Evolutionary conservation across 2,888 invertebrate species (phyloP).

Genomic region (Lasioglossum pauxillum): DNA sequence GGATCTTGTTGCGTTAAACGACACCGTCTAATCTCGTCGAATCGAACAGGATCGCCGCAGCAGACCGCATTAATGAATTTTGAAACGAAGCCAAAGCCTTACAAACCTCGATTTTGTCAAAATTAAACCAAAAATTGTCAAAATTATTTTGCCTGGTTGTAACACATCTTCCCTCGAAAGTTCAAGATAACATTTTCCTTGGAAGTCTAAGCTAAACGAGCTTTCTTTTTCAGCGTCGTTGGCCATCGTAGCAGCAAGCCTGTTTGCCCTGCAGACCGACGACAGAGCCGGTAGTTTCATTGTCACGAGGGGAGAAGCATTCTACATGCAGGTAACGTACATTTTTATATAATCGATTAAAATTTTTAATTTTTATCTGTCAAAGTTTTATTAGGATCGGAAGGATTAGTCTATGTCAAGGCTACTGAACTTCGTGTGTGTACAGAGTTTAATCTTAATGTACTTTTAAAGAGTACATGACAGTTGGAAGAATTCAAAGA

Average conservation of each 20-base stretch:
- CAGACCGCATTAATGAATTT: conserved; percentile 39
- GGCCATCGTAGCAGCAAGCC: conserved; percentile 92
- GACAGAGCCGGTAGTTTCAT: conserved; percentile 90
- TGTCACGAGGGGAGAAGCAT: conserved; percentile 92
- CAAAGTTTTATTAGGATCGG: not conserved
- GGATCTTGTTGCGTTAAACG: conserved; percentile 75
- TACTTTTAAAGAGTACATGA: not conserved
- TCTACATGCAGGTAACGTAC: conserved; percentile 92
- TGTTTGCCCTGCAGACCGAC: conserved; percentile 95
- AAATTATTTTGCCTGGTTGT: not conserved
- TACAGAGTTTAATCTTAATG: not conserved
- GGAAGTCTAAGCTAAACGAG: not conserved
- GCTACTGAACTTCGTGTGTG: not conserved
- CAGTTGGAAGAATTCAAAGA: not conserved
- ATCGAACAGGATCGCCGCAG: conserved; percentile 28
- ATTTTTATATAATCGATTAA: not conserved
- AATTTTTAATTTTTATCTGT: not conserved
- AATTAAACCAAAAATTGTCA: not conserved
- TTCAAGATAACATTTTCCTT: not conserved
- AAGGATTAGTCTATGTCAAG: not conserved
- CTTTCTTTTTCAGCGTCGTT: conserved; percentile 89
- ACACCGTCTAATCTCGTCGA: conserved; percentile 59
- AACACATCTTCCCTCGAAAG: not conserved
- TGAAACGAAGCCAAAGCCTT: conserved; percentile 15
- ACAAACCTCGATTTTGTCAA: not conserved